phyloP scores from a whole-genome alignment of 1,140 invertebrate genomes.

The Orius laevigatus region DNA sequence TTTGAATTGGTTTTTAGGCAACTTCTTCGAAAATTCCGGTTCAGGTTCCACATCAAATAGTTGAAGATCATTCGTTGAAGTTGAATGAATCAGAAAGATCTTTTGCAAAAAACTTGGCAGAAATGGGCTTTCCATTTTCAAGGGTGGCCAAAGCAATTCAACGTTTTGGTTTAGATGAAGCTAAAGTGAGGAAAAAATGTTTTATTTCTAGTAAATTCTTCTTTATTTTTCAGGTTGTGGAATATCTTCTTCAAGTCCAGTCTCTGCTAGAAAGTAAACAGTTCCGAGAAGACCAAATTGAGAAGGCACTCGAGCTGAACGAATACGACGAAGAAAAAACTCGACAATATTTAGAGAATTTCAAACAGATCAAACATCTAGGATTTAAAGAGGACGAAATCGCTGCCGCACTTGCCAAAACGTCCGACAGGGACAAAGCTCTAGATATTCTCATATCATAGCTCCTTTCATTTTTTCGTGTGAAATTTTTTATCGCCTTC shows the following conservation, averaged over 20 bases:
- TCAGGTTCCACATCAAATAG: too few relatives aligned
- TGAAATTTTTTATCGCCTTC: too few relatives aligned
- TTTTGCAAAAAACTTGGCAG: constrained; percentile 50
- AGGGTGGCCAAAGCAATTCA: constrained; percentile 57
- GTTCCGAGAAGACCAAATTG: constrained; percentile 32
- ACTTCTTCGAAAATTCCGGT: not conserved
- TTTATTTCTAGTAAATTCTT: constrained; percentile 3
- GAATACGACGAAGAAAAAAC: constrained; percentile 33
- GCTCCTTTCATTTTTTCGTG: too few relatives aligned
- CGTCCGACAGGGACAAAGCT: constrained; percentile 70
- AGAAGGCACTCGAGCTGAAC: constrained; percentile 31
- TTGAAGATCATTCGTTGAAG: constrained; percentile 30
- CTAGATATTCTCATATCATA: constrained; percentile 53
- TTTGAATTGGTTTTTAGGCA: not conserved
- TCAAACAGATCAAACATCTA: constrained; percentile 57
- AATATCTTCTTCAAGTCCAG: constrained; percentile 37
- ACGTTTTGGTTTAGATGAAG: constrained; percentile 60
- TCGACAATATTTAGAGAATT: constrained; percentile 33
- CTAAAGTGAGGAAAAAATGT: constrained; percentile 42
- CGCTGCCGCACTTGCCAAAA: constrained; percentile 52
- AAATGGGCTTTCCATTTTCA: constrained; percentile 72
- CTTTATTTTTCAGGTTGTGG: constrained; percentile 27
- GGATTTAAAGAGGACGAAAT: constrained; percentile 65
- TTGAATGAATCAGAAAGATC: constrained; percentile 40
- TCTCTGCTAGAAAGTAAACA: constrained; percentile 44